phyloP scores from a whole-genome alignment of 30 jellyfish, hydroid and myxozoan species.

The Turritopsis dohrnii region DNA sequence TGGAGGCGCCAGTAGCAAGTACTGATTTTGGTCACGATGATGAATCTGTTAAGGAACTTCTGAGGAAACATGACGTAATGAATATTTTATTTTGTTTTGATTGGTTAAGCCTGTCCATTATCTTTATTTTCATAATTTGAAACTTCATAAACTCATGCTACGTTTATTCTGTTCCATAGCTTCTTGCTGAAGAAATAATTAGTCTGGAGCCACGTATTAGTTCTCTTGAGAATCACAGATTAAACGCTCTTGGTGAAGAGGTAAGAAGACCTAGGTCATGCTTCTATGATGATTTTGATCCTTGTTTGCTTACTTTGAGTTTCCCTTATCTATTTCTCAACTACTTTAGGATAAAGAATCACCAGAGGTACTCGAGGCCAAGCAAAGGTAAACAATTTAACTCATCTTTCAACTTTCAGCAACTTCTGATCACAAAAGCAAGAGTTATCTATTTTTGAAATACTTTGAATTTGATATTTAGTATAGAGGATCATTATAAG shows the following conservation, averaged over 20 bases:
- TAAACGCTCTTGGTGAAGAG: constrained; percentile 67
- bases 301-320: not conserved
- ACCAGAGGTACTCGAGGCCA: constrained; percentile 67
- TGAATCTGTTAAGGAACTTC: constrained; percentile 72
- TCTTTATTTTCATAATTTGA: too few species aligned
- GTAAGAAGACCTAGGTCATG: constrained; percentile 12
- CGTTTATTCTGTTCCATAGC: constrained; percentile 15
- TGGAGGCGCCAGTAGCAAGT: constrained; percentile 81
- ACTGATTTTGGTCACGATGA: constrained; percentile 97
- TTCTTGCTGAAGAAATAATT: constrained; percentile 12
- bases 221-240: constrained; percentile 60
- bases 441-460: not conserved
- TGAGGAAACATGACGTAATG: constrained; percentile 60
- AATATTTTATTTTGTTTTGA: not conserved
- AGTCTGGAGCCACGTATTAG: not conserved
- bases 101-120: not conserved
- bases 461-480: not conserved
- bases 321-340: not conserved
- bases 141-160: too few species aligned
- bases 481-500: constrained; percentile 73
- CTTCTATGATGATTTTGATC: not conserved
- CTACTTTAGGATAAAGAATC: constrained; percentile 53
- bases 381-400: constrained; percentile 39
- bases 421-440: not conserved
- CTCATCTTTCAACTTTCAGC: not conserved